Base-by-base conservation (phyloP, 2,888 invertebrate species). In the Agrochola macilenta region DNA sequence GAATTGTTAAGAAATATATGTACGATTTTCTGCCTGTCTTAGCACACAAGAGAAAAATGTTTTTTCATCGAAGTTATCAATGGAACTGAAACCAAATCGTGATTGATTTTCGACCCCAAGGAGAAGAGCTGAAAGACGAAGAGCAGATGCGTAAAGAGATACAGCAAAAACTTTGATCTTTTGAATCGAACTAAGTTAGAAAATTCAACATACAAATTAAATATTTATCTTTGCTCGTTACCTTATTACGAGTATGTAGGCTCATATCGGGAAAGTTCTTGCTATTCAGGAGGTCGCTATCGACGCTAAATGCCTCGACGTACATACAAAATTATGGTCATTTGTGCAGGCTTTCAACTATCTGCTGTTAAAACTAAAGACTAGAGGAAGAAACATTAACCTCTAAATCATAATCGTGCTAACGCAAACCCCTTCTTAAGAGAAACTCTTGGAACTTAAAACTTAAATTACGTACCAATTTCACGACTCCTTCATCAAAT, bases 401-500 rank as follows among this genome's bases (percentile, higher is more conserved):
- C 49, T 14, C 3, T 4, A 26, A n/a, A 23, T 4, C 4, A 20
- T 39, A 49, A 39, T 5, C 8, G 11, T 57, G 57, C 69, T 20
- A n/a, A 46, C 17, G 14, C 43, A 57, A 46, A 46, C 46, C 5
- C 46, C 46, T 14, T 46, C 49, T 5, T 49, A 49, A 0, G 17
- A 23, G 23, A 9, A 30, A 39, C 30, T 30, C 49, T 49, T 5
- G 2, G 8, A 61, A 30, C 30, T 66, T 46, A 20, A 61, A 78
- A 72, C 60, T 58, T 8, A 61, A 78, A 65, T 30, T 30, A 17
- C 30, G 0, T n/a, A 39, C 39, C 14, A 52, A 70, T 80, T 76
- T 52, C 11, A 74, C 30, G 64, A 52, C 26, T 26, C 43, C 64
- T 71, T 76, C 76, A 86, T 76, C 70, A 79, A 79, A 79, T 74